Base-by-base conservation (phyloP, 2,888 invertebrate genomes). In the Cybosia mesomella region DNA sequence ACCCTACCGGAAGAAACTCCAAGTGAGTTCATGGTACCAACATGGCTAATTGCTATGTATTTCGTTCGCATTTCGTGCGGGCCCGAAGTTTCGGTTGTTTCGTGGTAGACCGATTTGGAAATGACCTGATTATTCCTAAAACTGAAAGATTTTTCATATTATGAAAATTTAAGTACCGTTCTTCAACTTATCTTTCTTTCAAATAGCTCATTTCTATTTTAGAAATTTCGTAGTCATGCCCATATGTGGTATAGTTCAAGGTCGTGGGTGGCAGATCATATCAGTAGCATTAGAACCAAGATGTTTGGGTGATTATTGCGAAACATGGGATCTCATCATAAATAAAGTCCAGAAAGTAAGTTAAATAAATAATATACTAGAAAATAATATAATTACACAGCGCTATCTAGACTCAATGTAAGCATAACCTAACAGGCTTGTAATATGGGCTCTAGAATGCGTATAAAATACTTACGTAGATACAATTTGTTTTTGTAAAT, bases 211-310 rank as follows among this genome's bases (percentile, higher is more conserved):
- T 32, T 55, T 67, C 11, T n/a, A 49, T 61, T 66, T 58, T 69
- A 94, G 94, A 66, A 94, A 94, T 77, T 94, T 90, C 64, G 92
- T 89, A 10, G 81, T 92, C 8, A 76, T 94, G 83, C 95, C 95
- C 2, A 91, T 94, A 88, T 95, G 95, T 73, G 95, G 95, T 13
- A 87, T 92, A 1, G 89, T 95, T 22, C 89, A 84, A 74, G 86
- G 92, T 24, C 87, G 92, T 7, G 93, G 93, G 53, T 95, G 94
- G 94, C 92, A 94, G 74, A 93, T 95, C 36, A 89, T 95, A 78
- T 87, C 92, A 0, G 94, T 94, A 2, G 94, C 95, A 13, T 82
- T 95, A 67, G 94, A 95, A 73, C 92, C 95, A 0, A 91, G 85
- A 74, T 75, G 82, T 22, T 87, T 78, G 68, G 94, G 94, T 53